Conservation (phyloP, 2,888 invertebrate species). For the Prosapia bicincta region DNA sequence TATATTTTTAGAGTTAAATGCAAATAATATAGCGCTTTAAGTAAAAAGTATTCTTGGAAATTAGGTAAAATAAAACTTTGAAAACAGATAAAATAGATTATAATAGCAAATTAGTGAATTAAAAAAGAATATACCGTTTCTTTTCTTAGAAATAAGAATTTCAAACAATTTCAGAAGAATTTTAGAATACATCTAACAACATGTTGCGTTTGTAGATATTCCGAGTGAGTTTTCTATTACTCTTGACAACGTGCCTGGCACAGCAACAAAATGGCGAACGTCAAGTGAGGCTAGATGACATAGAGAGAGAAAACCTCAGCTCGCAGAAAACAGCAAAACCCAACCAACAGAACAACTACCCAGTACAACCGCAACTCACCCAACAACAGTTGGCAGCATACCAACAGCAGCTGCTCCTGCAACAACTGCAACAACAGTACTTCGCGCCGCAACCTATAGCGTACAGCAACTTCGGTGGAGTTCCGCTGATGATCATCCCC, state of each 20-base stretch:
- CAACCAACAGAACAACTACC: neutral
- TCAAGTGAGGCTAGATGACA: conserved; percentile 69
- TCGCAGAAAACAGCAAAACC: conserved; percentile 47
- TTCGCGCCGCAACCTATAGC: conserved; percentile 29
- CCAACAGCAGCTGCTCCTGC: conserved; percentile 27
- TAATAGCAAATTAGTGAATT: too few relatives aligned
- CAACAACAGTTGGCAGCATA: conserved; percentile 19
- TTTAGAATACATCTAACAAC: too few relatives aligned
- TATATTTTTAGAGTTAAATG: too few relatives aligned
- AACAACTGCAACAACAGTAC: conserved; percentile 29
- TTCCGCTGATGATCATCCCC: conserved; percentile 23
- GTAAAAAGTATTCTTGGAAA: too few relatives aligned
- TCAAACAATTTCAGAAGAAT: too few relatives aligned
- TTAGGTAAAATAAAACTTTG: too few relatives aligned
- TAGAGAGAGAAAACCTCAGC: conserved; percentile 65
- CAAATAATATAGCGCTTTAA: too few relatives aligned
- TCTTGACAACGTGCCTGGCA: conserved; percentile 32
- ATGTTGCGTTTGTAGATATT: neutral
- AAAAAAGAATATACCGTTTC: too few relatives aligned
- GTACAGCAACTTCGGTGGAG: conserved; percentile 41
- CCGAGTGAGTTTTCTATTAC: conserved; percentile 24
- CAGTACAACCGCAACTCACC: neutral
- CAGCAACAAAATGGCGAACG: conserved; percentile 43
- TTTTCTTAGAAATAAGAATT: too few relatives aligned
- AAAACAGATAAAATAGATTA: too few relatives aligned